These are phyloP conservation scores for Julus scandinavius DNA, from an alignment of 2,888 invertebrate species.

Conservation along the genomic window DNA sequence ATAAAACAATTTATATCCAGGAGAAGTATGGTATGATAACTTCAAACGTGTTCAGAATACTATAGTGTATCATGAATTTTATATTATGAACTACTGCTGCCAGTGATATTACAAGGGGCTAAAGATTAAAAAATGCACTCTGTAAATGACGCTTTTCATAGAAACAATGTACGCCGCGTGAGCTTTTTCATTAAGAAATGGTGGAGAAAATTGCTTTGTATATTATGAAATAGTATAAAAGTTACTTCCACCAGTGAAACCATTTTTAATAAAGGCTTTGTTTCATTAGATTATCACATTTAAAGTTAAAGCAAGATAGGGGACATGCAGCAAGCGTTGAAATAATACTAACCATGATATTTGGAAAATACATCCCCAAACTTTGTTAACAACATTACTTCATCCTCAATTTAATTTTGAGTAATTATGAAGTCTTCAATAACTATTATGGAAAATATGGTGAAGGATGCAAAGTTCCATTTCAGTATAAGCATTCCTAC, in stretches of 20 bases:
- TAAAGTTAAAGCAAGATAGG: too few species aligned
- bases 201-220: background rate
- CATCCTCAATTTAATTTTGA: too few species aligned
- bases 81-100: background rate
- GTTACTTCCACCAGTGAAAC: background rate
- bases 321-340: too few species aligned
- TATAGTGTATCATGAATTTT: background rate
- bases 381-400: too few species aligned
- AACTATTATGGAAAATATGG: too few species aligned
- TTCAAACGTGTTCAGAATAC: background rate
- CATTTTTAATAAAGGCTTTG: background rate
- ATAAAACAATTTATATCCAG: background rate
- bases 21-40: background rate
- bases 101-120: background rate
- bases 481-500: too few species aligned
- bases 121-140: background rate
- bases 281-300: background rate
- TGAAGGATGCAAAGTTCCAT: too few species aligned
- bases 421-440: too few species aligned
- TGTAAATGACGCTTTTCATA: background rate
- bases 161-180: background rate
- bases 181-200: conserved; percentile 7
- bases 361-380: too few species aligned
- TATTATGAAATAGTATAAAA: background rate
- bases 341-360: too few species aligned